A percentile compares a stretch with the other conserved stretches of the same genome.
Evolutionary conservation across 1,140 invertebrate genomes (phyloP).

Genomic region (Anastrepha obliqua): DNA sequence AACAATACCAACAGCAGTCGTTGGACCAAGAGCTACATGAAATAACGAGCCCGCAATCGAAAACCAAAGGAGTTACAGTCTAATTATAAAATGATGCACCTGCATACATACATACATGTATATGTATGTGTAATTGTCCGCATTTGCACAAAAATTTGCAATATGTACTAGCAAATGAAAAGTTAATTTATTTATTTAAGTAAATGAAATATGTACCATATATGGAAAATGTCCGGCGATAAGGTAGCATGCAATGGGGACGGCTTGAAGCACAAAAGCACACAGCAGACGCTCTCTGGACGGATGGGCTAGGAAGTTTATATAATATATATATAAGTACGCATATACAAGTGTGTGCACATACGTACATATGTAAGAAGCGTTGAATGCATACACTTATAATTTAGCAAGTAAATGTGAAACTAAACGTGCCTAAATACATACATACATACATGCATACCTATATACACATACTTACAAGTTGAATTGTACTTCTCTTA

Average conservation of each 20-base stretch:
- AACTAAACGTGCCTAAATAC: not conserved
- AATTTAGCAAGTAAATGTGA: not conserved
- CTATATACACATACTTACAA: not conserved
- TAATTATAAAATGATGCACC: not conserved
- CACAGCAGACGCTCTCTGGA: too few species aligned
- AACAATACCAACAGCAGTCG: not conserved
- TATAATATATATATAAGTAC: too few species aligned
- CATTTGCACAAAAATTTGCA: not conserved
- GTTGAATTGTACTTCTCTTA: not conserved
- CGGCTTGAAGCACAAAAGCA: too few species aligned
- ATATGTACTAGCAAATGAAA: not conserved
- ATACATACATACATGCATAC: not conserved
- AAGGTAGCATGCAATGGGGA: too few species aligned
- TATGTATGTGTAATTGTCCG: not conserved
- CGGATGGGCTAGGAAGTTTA: too few species aligned
- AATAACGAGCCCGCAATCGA: not conserved
- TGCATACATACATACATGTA: not conserved
- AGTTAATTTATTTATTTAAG: too few species aligned
- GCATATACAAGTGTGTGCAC: too few species aligned
- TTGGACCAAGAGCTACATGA: not conserved
- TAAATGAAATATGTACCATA: too few species aligned
- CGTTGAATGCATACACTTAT: too few species aligned
- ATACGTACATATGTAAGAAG: too few species aligned
- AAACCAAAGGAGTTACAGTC: not conserved
- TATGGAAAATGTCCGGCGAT: too few species aligned